These are phyloP conservation scores for Spizaetus ornatus DNA, from an alignment of 2,113 vertebrate genomes.

Conservation along the genomic window DNA sequence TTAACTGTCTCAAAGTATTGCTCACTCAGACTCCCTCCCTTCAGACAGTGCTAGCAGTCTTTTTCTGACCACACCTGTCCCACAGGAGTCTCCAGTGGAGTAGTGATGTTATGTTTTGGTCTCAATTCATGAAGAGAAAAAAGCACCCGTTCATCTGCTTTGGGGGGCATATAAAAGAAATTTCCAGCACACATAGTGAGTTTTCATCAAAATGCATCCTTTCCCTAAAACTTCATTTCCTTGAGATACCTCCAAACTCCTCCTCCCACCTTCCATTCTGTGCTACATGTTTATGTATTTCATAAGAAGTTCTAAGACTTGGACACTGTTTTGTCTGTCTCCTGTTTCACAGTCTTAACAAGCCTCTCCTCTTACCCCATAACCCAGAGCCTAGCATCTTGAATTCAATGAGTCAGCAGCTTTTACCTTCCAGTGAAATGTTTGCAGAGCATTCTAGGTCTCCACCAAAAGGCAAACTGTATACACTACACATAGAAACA, in stretches of 20 bases:
- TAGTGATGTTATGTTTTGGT: conserved; percentile 60
- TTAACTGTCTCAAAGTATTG: not conserved
- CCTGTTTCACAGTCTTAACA: not conserved
- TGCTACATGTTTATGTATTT: conserved; percentile 14
- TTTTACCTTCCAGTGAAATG: not conserved
- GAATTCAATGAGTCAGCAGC: conserved; percentile 32
- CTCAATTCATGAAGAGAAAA: conserved; percentile 25
- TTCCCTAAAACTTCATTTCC: conserved; percentile 44
- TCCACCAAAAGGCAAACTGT: conserved; percentile 21
- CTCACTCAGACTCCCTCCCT: not conserved
- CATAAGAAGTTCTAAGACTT: not conserved
- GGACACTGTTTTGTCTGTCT: conserved; percentile 26
- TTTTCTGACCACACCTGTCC: conserved; percentile 64
- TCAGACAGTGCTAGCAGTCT: conserved; percentile 26
- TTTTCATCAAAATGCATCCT: conserved; percentile 56
- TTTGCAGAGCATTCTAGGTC: not conserved
- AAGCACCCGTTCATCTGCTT: conserved; percentile 41
- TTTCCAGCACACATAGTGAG: not conserved
- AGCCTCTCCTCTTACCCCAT: conserved; percentile 9
- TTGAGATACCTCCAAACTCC: conserved; percentile 5
- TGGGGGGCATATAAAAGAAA: not conserved
- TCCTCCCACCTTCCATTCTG: not conserved
- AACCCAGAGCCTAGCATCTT: not conserved
- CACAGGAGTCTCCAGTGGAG: conserved; percentile 41
- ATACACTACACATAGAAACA: not conserved